Base-by-base conservation (phyloP, 2,113 vertebrate genomes). In the Plestiodon gilberti region DNA sequence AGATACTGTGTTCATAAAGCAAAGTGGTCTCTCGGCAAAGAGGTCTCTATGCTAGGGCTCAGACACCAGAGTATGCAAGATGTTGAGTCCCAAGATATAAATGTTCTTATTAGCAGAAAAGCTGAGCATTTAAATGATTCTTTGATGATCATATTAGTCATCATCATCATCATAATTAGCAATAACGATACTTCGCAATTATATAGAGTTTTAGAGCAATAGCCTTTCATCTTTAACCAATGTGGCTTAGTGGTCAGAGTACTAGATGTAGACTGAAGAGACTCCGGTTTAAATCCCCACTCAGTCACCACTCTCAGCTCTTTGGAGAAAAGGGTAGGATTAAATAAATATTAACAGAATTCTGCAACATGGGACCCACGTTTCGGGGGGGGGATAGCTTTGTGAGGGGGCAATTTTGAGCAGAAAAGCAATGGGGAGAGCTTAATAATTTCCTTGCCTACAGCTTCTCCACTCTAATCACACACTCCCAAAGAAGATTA, bases 1-100 rank as follows among this genome's bases (percentile, higher is more conserved):
- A 98, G 97, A 97, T 94, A 90, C 94, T 94, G 95, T 95, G 95
- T 97, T 98, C 97, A 97, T 97, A 97, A 97, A 96, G 95, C 91
- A 91, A 96, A 94, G 96, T 90, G 94, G 95, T 95, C 95, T 96
- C 94, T 94, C 95, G 95, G 87, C 80, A 92, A 93, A 94, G 93
- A 93, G 92, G 89, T 89, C 82, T 89, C 86, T 88, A 65, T 67
- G 78, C 83, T 88, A 83, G 87, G 73, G 71, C 67, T 91, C 89
- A 87, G 25, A 74, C 67, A 90, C 85, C 77, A 89, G 85, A 78
- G 83, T 82, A 88, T 83, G 35, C 0, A 55, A 88, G 89, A 89
- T 30, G 22, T 70, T 74, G 91, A 84, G 80, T 38, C 90, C 14
- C 15, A 82, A 84, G 82, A 93, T 88, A 80, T 52, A 64, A 92